Conservation (phyloP, 2,113 vertebrate species). For the Poicephalus gulielmi region DNA sequence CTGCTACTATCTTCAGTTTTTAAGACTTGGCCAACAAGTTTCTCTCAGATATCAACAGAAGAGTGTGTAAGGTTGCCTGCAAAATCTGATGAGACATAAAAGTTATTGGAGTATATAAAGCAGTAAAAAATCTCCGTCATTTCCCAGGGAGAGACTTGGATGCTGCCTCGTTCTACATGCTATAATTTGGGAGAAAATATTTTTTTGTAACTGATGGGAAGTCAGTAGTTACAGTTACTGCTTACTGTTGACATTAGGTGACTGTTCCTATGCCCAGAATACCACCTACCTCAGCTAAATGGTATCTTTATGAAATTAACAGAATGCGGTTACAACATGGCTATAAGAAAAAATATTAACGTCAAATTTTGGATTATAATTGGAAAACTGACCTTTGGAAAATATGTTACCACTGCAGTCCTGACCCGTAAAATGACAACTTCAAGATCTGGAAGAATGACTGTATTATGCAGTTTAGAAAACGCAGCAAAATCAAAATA, state of each 20-base stretch:
- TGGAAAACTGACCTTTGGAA: constrained; percentile 81
- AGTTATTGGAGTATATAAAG: constrained; percentile 21
- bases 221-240: constrained; percentile 69
- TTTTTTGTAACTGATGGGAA: constrained; percentile 78
- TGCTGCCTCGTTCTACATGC: constrained; percentile 63
- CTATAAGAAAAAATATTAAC: constrained; percentile 65
- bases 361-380: constrained; percentile 76
- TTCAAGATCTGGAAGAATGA: constrained; percentile 61
- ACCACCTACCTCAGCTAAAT: constrained; percentile 83
- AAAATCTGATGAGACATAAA: constrained; percentile 40
- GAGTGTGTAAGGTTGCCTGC: background rate
- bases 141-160: too few relatives aligned
- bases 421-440: constrained; percentile 54
- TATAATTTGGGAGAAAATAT: constrained; percentile 72
- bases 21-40: background rate
- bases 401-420: constrained; percentile 72
- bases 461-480: constrained; percentile 56
- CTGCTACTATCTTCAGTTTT: background rate
- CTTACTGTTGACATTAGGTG: constrained; percentile 73
- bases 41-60: background rate
- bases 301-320: constrained; percentile 83
- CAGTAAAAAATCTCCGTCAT: too few relatives aligned
- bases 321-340: constrained; percentile 62
- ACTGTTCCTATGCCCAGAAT: constrained; percentile 74
- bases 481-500: constrained; percentile 20